phyloP scores from a whole-genome alignment of 2,888 invertebrate species.

The Andrena bicolor region DNA sequence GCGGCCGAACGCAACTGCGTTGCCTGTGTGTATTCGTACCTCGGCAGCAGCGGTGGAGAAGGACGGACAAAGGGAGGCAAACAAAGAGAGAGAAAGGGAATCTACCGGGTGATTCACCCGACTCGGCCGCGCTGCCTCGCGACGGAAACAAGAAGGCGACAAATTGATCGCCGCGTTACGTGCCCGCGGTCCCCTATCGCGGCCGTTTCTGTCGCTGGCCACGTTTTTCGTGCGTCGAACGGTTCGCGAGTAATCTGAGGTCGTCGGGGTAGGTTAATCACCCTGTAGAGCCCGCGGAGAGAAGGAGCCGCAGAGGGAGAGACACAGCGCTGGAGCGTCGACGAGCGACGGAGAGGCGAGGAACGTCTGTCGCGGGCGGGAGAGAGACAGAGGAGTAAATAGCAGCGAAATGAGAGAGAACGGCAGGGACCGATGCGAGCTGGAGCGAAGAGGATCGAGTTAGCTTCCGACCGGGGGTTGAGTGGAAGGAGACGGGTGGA shows the following conservation, averaged over 20 bases:
- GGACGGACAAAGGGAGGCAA: constrained; percentile 17
- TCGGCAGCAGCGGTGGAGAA: constrained; percentile 18
- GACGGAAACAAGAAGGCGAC: neutral
- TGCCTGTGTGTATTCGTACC: constrained; percentile 21
- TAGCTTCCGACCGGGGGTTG: neutral
- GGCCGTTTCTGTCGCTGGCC: neutral
- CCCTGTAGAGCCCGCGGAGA: neutral
- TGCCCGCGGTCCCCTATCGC: neutral
- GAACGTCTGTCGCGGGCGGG: constrained; percentile 12
- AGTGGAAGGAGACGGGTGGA: neutral
- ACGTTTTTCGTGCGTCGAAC: constrained; percentile 5
- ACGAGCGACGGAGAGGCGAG: constrained; percentile 8
- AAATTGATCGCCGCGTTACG: neutral
- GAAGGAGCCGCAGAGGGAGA: neutral
- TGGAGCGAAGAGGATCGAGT: constrained; percentile 21
- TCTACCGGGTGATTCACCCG: constrained; percentile 33
- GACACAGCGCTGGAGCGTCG: constrained; percentile 12
- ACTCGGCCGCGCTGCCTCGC: neutral
- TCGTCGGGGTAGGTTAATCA: constrained; percentile 5
- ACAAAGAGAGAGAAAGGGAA: constrained; percentile 3
- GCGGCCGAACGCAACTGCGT: constrained; percentile 38
- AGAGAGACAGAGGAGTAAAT: constrained; percentile 25
- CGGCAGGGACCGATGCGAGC: constrained; percentile 11
- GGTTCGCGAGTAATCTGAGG: neutral
- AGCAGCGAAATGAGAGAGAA: constrained; percentile 8